These are phyloP conservation scores for Alcis repandata DNA, from an alignment of 2,888 invertebrate species.

Conservation along the genomic window DNA sequence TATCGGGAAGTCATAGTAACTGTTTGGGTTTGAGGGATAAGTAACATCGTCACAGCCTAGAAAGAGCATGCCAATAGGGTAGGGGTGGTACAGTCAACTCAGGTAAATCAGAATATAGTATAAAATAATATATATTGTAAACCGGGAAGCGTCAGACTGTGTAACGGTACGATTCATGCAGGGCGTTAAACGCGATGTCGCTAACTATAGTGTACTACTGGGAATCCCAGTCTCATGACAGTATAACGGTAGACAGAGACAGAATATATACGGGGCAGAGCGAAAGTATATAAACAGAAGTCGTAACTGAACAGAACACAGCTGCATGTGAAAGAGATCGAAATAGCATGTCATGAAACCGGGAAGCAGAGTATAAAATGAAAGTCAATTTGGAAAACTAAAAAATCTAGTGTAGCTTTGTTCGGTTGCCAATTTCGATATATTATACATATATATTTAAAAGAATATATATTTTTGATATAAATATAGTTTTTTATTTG, in stretches of 20 bases:
- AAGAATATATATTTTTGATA: conserved; percentile 8
- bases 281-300: conserved; percentile 44
- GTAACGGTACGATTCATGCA: conserved; percentile 72
- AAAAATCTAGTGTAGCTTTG: conserved; percentile 69
- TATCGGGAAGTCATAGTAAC: conserved; percentile 80
- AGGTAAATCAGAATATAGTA: conserved; percentile 59
- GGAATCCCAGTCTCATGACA: conserved; percentile 76
- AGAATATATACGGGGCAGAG: conserved; percentile 47
- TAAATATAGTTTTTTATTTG: conserved; percentile 13
- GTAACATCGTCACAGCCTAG: conserved; percentile 84
- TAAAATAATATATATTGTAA: conserved; percentile 52
- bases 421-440: conserved; percentile 72
- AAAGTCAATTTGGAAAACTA: conserved; percentile 68
- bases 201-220: conserved; percentile 65
- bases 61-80: conserved; percentile 81
- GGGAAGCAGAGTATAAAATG: conserved; percentile 64
- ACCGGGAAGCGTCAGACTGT: conserved; percentile 80
- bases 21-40: conserved; percentile 85
- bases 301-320: conserved; percentile 45
- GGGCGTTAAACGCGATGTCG: conserved; percentile 65
- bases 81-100: conserved; percentile 73
- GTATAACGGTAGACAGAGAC: conserved; percentile 48
- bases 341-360: conserved; percentile 77
- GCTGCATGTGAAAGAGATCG: conserved; percentile 48
- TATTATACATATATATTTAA: conserved; percentile 19